phyloP scores from a whole-genome alignment of 1,140 invertebrate species.

The Pseudomyrmex dendroicus region DNA sequence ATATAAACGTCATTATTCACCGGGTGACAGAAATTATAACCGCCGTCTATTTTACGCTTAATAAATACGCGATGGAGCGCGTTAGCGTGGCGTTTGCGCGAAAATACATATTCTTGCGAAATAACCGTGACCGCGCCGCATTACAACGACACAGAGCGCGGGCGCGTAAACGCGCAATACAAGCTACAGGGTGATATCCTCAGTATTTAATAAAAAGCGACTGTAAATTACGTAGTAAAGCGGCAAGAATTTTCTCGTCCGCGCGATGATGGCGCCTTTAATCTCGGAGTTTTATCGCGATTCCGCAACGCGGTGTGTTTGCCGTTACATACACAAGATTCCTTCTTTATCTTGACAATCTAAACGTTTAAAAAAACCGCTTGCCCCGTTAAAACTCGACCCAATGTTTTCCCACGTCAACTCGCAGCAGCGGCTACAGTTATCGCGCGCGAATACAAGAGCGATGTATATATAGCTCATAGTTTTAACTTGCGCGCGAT shows the following conservation, averaged over 20 bases:
- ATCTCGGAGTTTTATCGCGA: conserved; percentile 13
- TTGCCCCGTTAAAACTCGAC: too few relatives aligned
- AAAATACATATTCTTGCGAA: not conserved
- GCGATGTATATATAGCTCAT: too few relatives aligned
- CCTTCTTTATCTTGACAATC: conserved; percentile 15
- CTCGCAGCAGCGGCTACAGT: not conserved
- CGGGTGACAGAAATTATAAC: conserved; percentile 35
- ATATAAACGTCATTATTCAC: conserved; percentile 11
- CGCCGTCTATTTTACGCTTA: conserved; percentile 35
- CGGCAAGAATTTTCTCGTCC: not conserved
- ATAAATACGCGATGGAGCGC: conserved; percentile 28
- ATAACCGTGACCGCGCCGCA: not conserved
- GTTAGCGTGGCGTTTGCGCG: not conserved
- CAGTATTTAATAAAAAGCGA: conserved; percentile 16
- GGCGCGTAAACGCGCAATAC: not conserved
- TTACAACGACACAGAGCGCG: not conserved
- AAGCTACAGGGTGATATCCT: not conserved
- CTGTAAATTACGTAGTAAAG: not conserved
- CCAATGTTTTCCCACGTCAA: not conserved
- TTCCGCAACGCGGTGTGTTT: not conserved
- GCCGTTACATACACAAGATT: conserved; percentile 25
- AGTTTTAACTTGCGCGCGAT: too few relatives aligned
- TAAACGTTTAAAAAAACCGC: not conserved
- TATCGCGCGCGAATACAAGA: not conserved
- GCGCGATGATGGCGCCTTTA: not conserved